Evolutionary conservation across 2,888 invertebrate species (phyloP).

Genomic region (Hartigia nigra): DNA sequence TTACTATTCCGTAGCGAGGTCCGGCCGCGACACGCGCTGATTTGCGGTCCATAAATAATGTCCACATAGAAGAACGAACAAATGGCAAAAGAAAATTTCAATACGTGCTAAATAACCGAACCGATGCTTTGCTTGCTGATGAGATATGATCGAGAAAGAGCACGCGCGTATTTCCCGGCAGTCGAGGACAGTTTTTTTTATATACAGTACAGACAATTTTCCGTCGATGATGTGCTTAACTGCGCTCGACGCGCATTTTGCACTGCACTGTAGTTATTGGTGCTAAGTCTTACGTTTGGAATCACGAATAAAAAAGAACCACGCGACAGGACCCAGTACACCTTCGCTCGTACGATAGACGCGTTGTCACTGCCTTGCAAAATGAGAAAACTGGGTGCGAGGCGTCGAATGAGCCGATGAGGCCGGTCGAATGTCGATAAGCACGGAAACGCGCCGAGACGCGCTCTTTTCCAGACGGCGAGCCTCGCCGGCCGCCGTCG

Average conservation of each 20-base stretch:
- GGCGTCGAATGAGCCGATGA: constrained; percentile 5
- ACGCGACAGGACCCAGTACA: constrained; percentile 1
- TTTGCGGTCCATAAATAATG: constrained; percentile 3
- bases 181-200: neutral
- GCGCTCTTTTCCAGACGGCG: constrained; percentile 41
- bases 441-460: constrained; percentile 29
- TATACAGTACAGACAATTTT: neutral
- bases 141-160: constrained; percentile 13
- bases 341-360: neutral
- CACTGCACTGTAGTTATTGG: neutral
- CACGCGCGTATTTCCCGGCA: constrained; percentile 18
- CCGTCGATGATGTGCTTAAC: neutral
- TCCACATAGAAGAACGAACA: neutral
- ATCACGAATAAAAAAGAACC: neutral
- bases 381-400: neutral
- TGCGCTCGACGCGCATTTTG: neutral
- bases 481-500: constrained; percentile 36
- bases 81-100: neutral
- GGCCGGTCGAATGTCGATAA: constrained; percentile 21
- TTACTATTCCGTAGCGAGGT: constrained; percentile 1
- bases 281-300: neutral
- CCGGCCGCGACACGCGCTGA: constrained; percentile 15
- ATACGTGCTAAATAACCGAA: neutral
- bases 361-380: constrained; percentile 5
- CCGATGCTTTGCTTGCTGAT: neutral